Conservation (phyloP, 92 coral and sea anemone genomes). For the Palythoa caribaeorum region DNA sequence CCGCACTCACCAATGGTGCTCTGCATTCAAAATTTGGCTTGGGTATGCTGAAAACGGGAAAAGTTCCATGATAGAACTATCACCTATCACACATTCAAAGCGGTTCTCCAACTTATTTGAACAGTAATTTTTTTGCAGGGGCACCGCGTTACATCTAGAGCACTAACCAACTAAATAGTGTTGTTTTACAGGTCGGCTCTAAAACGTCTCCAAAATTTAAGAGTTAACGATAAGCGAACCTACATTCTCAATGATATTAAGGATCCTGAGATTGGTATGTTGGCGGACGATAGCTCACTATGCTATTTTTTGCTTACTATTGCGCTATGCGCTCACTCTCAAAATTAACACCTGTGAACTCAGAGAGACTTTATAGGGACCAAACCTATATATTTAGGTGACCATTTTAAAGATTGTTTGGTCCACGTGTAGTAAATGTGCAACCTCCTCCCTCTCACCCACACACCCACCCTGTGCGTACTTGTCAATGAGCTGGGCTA, state of each 20-base stretch:
- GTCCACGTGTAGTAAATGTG: too few relatives aligned
- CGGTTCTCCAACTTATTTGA: conserved; percentile 4
- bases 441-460: background rate
- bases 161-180: conserved; percentile 2
- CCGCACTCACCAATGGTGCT: conserved; percentile 13
- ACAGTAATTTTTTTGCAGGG: conserved; percentile 11
- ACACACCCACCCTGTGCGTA: conserved; percentile 11
- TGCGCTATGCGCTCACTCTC: too few relatives aligned
- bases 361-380: too few relatives aligned
- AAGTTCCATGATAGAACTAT: conserved; percentile 11
- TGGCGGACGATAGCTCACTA: background rate
- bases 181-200: conserved; percentile 8
- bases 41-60: conserved; percentile 2
- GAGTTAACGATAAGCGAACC: conserved; percentile 8
- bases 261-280: conserved; percentile 3
- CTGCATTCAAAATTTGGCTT: conserved; percentile 11
- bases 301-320: background rate
- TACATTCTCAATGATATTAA: conserved; percentile 3
- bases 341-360: too few relatives aligned
- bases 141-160: conserved; percentile 3
- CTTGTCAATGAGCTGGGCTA: conserved; percentile 3
- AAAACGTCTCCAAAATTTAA: conserved; percentile 6
- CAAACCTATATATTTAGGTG: too few relatives aligned
- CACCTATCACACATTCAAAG: conserved; percentile 13
- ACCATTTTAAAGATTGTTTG: too few relatives aligned